Percentiles rank a stretch among this genome's conserved stretches.
These are phyloP conservation scores for Physella acuta DNA, from an alignment of 1,140 invertebrate genomes.

Conservation along the genomic window DNA sequence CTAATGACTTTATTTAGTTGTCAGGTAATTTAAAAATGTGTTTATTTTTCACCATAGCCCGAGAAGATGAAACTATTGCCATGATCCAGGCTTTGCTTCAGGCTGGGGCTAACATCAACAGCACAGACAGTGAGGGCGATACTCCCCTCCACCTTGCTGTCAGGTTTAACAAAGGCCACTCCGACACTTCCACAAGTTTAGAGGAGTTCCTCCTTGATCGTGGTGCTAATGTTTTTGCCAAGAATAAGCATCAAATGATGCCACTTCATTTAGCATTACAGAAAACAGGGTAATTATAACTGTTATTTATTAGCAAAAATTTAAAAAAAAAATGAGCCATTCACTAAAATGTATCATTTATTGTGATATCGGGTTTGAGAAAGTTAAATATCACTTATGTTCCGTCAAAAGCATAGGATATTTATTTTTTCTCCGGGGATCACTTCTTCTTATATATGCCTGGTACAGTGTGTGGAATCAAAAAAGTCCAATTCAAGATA, in stretches of 20 bases:
- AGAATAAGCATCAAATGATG: slow-evolving; percentile 37
- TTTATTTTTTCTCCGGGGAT: no score
- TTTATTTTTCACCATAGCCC: slow-evolving; percentile 27
- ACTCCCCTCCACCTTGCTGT: slow-evolving; percentile 57
- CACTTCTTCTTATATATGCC: no score
- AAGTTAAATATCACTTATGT: no score
- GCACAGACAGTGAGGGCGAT: slow-evolving; percentile 35
- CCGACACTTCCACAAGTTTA: slow-evolving; percentile 50
- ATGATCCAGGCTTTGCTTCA: slow-evolving; percentile 41
- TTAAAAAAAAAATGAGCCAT: no score
- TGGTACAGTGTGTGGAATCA: no score
- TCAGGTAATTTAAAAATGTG: no score
- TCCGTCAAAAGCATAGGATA: no score
- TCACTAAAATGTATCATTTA: no score
- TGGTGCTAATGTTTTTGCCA: slow-evolving; percentile 46
- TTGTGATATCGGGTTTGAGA: no score
- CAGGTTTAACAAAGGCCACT: slow-evolving; percentile 51
- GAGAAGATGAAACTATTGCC: slow-evolving; percentile 38
- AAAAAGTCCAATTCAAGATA: no score
- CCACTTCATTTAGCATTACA: slow-evolving; percentile 59
- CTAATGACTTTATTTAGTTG: no score
- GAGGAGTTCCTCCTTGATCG: slow-evolving; percentile 50
- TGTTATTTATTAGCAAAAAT: slow-evolving; percentile 1
- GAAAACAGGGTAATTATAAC: slow-evolving; percentile 9
- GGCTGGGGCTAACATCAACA: slow-evolving; percentile 44